Base-by-base conservation (phyloP, 2,888 invertebrate species). In the Pristionchus japonicus region DNA sequence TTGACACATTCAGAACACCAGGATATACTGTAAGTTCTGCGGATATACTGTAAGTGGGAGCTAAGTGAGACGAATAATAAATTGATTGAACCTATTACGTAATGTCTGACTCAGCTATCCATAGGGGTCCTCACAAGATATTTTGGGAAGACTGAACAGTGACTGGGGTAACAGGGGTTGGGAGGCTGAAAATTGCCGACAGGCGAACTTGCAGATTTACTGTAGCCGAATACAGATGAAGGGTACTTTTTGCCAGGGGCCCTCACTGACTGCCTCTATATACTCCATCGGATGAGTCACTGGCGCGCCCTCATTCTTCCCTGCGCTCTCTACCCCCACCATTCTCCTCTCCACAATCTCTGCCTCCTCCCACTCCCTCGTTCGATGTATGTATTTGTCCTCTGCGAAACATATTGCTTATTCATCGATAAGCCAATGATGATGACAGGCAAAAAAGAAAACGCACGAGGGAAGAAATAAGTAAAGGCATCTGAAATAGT, bases 371-470 rank as follows among this genome's bases (percentile, higher is more conserved):
- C 57, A 17, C 84, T 49, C 80, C 27, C 82, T 80, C n/a, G 7
- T 27, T 43, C 47, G 49, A 49, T 13, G 27, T 52, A 49, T 82
- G 82, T 52, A 37, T 82, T 52, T 57, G 27, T 82, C 52, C 82
- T 57, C 52, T 52, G 49, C 82, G 82, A 82, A 82, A 57, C 31
- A 82, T 20, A 27, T 34, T 34, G 82, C 34, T 82, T 49, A 82
- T 34, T 77, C 77, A 77, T 77, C 77, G 77, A 77, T 77, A 77
- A 43, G 77, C 77, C 77, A 77, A 77, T 77, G 77, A 77, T 77
- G 77, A 77, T 77, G 77, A 77, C 47, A 77, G 77, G 43, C 77
- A 77, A 77, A 77, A 77, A 77, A 77, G 77, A n/a, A 47, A 77
- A 77, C 82, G 52, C 31, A 37, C n/a, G 47, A 27, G 47, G 15